A percentile compares a stretch with the other conserved stretches of the same genome.
These are phyloP conservation scores for Manduca sexta DNA, from an alignment of 1,140 invertebrate genomes.

Conservation along the genomic window DNA sequence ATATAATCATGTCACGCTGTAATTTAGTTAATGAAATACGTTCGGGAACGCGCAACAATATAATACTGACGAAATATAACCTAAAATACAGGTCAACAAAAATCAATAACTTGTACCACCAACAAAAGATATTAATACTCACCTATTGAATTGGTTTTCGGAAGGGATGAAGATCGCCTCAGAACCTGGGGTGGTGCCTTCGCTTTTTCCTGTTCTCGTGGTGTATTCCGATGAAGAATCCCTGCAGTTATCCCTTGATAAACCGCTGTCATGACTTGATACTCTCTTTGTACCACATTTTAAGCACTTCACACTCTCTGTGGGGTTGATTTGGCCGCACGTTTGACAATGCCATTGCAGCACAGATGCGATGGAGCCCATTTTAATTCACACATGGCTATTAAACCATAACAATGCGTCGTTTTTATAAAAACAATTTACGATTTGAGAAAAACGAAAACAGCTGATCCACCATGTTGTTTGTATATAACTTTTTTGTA, in stretches of 20 bases:
- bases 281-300: conserved; percentile 80
- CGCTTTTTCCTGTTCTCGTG: conserved; percentile 57
- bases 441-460: conserved; percentile 65
- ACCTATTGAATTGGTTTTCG: conserved; percentile 63
- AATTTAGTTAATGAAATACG: conserved; percentile 51
- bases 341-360: conserved; percentile 91
- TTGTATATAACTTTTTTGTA: conserved; percentile 70
- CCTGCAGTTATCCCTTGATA: conserved; percentile 49
- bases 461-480: conserved; percentile 77
- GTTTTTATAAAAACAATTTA: conserved; percentile 65
- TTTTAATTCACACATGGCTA: conserved; percentile 76
- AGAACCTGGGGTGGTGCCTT: conserved; percentile 55
- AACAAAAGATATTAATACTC: conserved; percentile 36
- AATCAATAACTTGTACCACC: conserved; percentile 61
- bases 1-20: conserved; percentile 33
- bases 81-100: conserved; percentile 61
- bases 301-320: conserved; percentile 84
- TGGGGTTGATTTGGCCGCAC: conserved; percentile 90
- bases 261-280: conserved; percentile 66
- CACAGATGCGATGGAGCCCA: conserved; percentile 92
- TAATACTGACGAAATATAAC: conserved; percentile 65
- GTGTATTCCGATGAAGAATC: conserved; percentile 60
- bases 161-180: conserved; percentile 56
- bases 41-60: conserved; percentile 35
- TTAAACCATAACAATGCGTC: conserved; percentile 67